Conservation (phyloP, 2,888 invertebrate species). For the Apocheima hispidaria region DNA sequence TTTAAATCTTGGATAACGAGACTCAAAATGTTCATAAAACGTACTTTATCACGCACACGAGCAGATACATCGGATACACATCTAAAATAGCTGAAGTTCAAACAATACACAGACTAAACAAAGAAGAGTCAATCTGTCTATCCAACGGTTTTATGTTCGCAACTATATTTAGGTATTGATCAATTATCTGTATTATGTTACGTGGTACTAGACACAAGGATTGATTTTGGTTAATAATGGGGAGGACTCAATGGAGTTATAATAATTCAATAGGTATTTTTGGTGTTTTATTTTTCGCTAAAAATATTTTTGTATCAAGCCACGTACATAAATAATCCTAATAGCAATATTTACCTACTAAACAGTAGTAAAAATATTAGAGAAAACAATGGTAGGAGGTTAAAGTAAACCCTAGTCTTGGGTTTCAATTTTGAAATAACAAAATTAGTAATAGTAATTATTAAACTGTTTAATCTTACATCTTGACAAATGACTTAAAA, state of each 20-base stretch:
- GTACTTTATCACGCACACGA: slow-evolving; percentile 17
- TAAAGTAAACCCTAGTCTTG: too few relatives aligned
- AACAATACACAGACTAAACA: slow-evolving; percentile 76
- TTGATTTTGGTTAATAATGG: background rate
- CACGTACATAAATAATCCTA: too few relatives aligned
- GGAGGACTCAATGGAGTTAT: background rate
- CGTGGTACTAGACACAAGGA: slow-evolving; percentile 7
- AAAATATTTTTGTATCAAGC: too few relatives aligned
- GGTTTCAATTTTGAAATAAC: background rate
- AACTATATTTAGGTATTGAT: slow-evolving; percentile 48
- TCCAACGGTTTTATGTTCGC: slow-evolving; percentile 53
- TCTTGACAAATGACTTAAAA: slow-evolving; percentile 46
- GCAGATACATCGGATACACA: slow-evolving; percentile 44
- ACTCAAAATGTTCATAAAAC: slow-evolving; percentile 8
- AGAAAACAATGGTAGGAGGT: background rate
- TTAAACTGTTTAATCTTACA: slow-evolving; percentile 41
- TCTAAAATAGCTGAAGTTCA: slow-evolving; percentile 63
- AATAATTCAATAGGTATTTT: background rate
- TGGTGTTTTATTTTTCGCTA: too few relatives aligned
- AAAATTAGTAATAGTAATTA: background rate
- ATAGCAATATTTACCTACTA: too few relatives aligned
- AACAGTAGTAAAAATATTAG: too few relatives aligned
- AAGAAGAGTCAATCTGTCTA: slow-evolving; percentile 59
- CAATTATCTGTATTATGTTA: slow-evolving; percentile 32
- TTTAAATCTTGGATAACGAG: background rate